These are phyloP conservation scores for Ophion costatus DNA, from an alignment of 2,888 invertebrate genomes.

Conservation along the genomic window DNA sequence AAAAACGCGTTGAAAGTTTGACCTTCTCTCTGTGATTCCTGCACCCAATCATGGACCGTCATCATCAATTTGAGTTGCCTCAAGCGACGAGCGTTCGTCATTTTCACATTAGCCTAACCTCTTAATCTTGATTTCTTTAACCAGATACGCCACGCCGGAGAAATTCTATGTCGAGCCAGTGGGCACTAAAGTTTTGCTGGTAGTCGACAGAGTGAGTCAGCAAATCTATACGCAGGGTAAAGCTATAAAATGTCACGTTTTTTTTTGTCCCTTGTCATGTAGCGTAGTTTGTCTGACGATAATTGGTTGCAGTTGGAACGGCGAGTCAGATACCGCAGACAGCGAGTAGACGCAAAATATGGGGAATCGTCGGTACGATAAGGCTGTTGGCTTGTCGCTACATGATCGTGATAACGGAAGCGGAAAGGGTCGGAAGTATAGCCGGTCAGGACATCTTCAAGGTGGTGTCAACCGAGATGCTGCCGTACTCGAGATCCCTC, in stretches of 20 bases:
- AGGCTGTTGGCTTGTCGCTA: constrained; percentile 94
- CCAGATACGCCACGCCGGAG: constrained; percentile 93
- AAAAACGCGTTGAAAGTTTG: too few relatives aligned
- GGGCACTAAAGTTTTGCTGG: constrained; percentile 89
- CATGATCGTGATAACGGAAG: constrained; percentile 94
- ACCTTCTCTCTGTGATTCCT: too few relatives aligned
- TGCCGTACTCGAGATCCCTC: constrained; percentile 93
- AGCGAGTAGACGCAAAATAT: constrained; percentile 89
- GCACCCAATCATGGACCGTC: too few relatives aligned
- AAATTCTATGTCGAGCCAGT: constrained; percentile 95
- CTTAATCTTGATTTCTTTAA: constrained; percentile 20
- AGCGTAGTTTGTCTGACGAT: neutral
- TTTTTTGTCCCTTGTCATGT: neutral
- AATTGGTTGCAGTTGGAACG: constrained; percentile 75
- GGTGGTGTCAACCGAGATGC: constrained; percentile 91
- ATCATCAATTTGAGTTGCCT: neutral
- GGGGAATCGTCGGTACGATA: constrained; percentile 95
- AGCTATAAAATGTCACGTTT: constrained; percentile 26
- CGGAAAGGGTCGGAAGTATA: constrained; percentile 91
- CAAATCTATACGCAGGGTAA: constrained; percentile 90
- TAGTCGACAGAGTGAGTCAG: constrained; percentile 93
- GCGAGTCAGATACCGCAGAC: constrained; percentile 87
- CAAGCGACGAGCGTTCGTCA: neutral
- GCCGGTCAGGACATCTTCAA: constrained; percentile 92
- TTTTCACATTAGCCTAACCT: too few relatives aligned